Conservation (phyloP, 2,888 invertebrate genomes). For the Minunthozetes semirufus region DNA sequence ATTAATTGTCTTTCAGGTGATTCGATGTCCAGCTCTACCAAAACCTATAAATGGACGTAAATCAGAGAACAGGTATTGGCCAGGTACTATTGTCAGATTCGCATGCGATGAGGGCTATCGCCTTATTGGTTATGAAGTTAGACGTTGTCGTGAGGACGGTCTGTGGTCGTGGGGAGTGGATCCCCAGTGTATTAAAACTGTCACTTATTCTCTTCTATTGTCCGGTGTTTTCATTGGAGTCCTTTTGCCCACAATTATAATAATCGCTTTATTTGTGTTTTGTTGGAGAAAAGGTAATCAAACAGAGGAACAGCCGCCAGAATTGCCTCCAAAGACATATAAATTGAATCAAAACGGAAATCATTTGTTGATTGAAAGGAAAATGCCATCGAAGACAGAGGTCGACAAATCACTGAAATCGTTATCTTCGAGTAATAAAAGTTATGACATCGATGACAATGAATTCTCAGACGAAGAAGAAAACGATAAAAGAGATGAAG, state of each 20-base stretch:
- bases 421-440: slow-evolving; percentile 13
- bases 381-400: neutral
- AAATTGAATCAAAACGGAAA: neutral
- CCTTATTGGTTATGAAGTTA: slow-evolving; percentile 71
- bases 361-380: neutral
- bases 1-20: slow-evolving; percentile 46
- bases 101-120: slow-evolving; percentile 86
- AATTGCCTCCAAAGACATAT: slow-evolving; percentile 10
- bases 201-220: neutral
- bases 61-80: slow-evolving; percentile 78
- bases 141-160: slow-evolving; percentile 70
- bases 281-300: slow-evolving; percentile 36
- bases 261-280: neutral
- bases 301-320: neutral
- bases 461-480: neutral
- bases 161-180: slow-evolving; percentile 78
- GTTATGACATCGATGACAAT: slow-evolving; percentile 13
- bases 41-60: slow-evolving; percentile 85
- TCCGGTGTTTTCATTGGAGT: neutral
- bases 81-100: slow-evolving; percentile 78
- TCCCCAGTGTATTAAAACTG: slow-evolving; percentile 64
- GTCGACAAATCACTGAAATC: neutral
- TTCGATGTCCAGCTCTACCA: slow-evolving; percentile 79
- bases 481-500: neutral
- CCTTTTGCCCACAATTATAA: neutral